Evolutionary conservation across 2,113 vertebrate species (phyloP).

Genomic region (Alosa alosa): DNA sequence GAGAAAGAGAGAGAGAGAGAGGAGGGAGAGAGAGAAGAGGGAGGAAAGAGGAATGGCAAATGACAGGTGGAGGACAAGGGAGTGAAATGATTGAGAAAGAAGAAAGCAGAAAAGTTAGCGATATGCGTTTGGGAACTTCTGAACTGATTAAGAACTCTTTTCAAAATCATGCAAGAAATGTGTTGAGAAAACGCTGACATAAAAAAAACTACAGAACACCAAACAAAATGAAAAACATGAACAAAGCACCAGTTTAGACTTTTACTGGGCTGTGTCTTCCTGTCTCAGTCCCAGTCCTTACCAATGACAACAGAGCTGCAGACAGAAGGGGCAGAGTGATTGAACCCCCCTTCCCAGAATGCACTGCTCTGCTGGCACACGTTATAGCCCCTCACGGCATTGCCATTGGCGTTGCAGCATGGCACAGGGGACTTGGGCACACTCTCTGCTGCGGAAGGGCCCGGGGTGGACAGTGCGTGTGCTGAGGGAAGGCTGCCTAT

Average conservation of each 20-base stretch:
- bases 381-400: conserved; percentile 34
- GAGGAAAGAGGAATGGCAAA: background rate
- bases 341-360: conserved; percentile 53
- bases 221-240: background rate
- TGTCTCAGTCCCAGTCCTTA: conserved; percentile 52
- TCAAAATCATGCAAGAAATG: background rate
- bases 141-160: background rate
- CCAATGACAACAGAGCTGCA: conserved; percentile 61
- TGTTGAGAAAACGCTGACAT: background rate
- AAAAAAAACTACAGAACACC: background rate
- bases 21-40: conserved; percentile 11
- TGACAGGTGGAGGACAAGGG: background rate
- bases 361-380: conserved; percentile 43
- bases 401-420: conserved; percentile 4
- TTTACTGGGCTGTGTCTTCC: background rate
- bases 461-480: background rate
- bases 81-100: background rate
- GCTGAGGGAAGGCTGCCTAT: conserved; percentile 37
- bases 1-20: background rate
- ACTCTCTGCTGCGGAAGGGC: background rate
- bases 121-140: background rate
- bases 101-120: background rate
- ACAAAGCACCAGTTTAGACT: too few relatives aligned
- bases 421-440: background rate
- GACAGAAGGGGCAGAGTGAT: conserved; percentile 50